phyloP scores from a whole-genome alignment of 1,140 invertebrate species.

The Panagrolaimus sp. region DNA sequence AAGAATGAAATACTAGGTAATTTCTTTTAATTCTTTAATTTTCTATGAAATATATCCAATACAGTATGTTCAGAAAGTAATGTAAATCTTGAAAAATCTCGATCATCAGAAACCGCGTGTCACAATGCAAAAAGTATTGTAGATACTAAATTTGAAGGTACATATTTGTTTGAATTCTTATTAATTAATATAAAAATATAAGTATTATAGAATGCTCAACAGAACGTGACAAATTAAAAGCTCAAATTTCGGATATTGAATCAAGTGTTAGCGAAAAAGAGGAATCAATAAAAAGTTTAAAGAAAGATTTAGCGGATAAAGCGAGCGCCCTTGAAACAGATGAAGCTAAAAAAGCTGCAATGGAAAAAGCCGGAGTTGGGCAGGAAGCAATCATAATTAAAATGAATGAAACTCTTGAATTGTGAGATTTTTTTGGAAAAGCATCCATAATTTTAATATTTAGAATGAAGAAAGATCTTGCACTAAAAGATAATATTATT shows the following conservation, averaged over 20 bases:
- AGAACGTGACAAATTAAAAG: neutral
- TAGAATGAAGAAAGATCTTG: conserved; percentile 11
- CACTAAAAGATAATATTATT: conserved; percentile 2
- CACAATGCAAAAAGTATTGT: neutral
- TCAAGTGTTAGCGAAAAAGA: neutral
- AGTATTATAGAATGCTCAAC: conserved; percentile 18
- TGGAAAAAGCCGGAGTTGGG: conserved; percentile 19
- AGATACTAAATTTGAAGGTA: conserved; percentile 1
- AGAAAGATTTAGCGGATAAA: neutral
- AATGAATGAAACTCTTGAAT: conserved; percentile 26
- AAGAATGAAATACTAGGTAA: conserved; percentile 20
- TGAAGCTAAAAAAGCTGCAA: conserved; percentile 21
- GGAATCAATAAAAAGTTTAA: neutral
- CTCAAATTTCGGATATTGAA: neutral
- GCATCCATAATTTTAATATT: neutral
- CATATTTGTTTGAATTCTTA: neutral
- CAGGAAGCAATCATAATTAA: conserved; percentile 27
- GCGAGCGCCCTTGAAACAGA: conserved; percentile 1
- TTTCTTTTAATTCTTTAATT: too few species aligned
- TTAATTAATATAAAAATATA: conserved; percentile 1
- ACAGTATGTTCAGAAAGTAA: neutral
- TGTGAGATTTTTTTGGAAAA: neutral
- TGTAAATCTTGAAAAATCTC: neutral
- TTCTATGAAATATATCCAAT: too few species aligned
- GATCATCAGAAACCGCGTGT: neutral